Evolutionary conservation across 2,113 vertebrate genomes (phyloP), one percentile per base, ranked within the genome.

Genomic region (Phylloscopus trochilus): DNA sequence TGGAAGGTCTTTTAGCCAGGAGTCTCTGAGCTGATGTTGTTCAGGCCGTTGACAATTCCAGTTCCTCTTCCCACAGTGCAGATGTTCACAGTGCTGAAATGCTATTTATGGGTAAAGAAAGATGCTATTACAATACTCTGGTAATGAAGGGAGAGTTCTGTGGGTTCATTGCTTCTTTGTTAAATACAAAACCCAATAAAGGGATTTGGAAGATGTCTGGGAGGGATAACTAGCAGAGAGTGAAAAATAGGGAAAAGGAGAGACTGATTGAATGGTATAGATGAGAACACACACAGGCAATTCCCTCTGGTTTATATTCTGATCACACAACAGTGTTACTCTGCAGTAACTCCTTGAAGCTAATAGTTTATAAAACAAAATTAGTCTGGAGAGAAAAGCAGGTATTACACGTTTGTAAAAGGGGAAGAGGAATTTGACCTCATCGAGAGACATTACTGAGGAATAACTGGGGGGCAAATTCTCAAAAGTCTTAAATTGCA

Each of bases 271-370:
- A 87, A 63, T 41, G 63, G 31, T 75, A 22, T n/a, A 39, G 52
- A 89, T 64, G 70, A 66, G 84, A 92, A 69, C 68, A 70, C 62
- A 58, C 64, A 49, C 6, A 82, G 83, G 72, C 66, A 87, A 24
- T 90, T 89, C 87, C 69, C 74, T 35, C 46, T 67, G 87, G 90
- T 88, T 92, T 88, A 3, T 74, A 81, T 88, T 95, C 85, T n/a
- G n/a, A 74, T 83, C 79, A 66, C 89, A 80, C 47, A 72, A 47
- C 49, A 59, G 55, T 18, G 49, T 88, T 83, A 94, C 87, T 95
- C 89, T 73, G 91, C 87, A 76, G 84, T 94, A 90, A 92, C 70
- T 87, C 90, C 84, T 90, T 62, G 75, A 91, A 83, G 51, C 72
- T 90, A 93, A 88, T 85, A 47, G 70, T 74, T 95, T 88, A 76